Evolutionary conservation across 2,888 invertebrate genomes (phyloP), one percentile per base, ranked within the genome.

Genomic region (Notodonta ziczac): DNA sequence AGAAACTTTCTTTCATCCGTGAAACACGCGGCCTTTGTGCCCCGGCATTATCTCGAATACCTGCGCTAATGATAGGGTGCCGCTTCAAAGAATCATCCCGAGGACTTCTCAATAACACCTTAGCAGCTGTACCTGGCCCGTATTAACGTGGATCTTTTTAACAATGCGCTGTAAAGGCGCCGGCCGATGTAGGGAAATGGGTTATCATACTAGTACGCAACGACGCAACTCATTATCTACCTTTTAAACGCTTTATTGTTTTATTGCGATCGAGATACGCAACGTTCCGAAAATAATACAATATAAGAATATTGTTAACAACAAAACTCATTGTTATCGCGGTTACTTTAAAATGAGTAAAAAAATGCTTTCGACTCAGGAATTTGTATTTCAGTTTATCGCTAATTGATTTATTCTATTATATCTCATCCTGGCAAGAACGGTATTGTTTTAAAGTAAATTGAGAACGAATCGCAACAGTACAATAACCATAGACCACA

Each of bases 41-140:
- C 61, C 62, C 69, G 69, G 67, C 73, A 80, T 80, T 77, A 78
- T 76, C 77, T 72, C 72, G 67, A 65, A 72, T 90, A 90, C 91
- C 90, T 90, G 90, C 73, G 77, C 75, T 91, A 90, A 91, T 91
- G 89, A 91, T 89, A 90, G 90, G 89, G 86, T 84, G 78, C 73
- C 63, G 70, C 73, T 78, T 76, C 74, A 73, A 76, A 75, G 76
- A 73, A 75, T 66, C 61, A 69, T 57, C 63, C 74, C 57, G 68
- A 73, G 72, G 69, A 81, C 81, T 85, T 83, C 87, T 84, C 87
- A 86, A 88, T 88, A 90, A 87, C 87, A 86, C 84, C 79, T 84
- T 78, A 69, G 64, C 77, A 80, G 79, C 77, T 80, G 82, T 81
- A 81, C 75, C 79, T 78, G 76, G 58, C 54, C 62, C 52, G 67